Evolutionary conservation across 1,140 invertebrate genomes (phyloP).

Genomic region (Ruditapes philippinarum): DNA sequence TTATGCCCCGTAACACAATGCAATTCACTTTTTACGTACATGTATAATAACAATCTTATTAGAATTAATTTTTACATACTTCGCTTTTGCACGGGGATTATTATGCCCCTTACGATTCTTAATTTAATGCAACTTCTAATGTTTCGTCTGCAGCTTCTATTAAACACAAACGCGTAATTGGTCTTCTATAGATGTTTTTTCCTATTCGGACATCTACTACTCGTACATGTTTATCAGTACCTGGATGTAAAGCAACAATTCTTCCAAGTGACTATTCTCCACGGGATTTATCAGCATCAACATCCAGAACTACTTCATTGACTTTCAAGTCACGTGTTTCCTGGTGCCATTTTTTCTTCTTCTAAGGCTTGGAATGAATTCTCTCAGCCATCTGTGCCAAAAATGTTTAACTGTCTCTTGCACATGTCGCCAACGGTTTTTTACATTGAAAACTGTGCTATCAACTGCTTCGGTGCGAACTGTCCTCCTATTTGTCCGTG

Average conservation of each 20-base stretch:
- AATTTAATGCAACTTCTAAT: too few species aligned
- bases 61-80: too few species aligned
- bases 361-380: constrained; percentile 12
- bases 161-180: constrained; percentile 2
- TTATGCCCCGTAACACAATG: too few species aligned
- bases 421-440: constrained; percentile 32
- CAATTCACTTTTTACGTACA: too few species aligned
- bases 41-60: too few species aligned
- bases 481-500: neutral
- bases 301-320: neutral
- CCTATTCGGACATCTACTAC: neutral
- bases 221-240: neutral
- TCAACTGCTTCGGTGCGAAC: constrained; percentile 10
- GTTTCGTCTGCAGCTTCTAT: neutral
- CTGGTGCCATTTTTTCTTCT: neutral
- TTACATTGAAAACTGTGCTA: neutral
- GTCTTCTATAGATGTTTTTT: neutral
- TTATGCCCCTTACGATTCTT: too few species aligned
- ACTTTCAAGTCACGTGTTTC: neutral
- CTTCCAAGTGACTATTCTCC: neutral
- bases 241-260: neutral
- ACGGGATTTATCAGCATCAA: neutral
- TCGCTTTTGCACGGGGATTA: too few species aligned
- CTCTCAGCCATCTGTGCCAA: constrained; percentile 40
- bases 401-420: constrained; percentile 59